A percentile compares a stretch with the other conserved stretches of the same genome.
phyloP scores from a whole-genome alignment of 1,140 invertebrate genomes.

The Wasmannia auropunctata region DNA sequence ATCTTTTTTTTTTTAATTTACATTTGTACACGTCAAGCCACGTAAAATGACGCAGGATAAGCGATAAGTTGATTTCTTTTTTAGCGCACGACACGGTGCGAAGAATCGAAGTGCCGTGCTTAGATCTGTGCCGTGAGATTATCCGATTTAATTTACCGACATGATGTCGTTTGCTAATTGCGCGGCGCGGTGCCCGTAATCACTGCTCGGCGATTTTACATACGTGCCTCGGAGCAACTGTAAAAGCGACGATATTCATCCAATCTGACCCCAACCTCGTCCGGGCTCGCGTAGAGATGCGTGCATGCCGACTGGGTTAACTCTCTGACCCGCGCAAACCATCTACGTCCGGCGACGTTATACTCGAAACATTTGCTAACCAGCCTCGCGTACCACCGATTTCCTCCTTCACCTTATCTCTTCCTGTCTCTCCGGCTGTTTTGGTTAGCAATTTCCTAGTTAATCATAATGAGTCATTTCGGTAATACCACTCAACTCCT shows the following conservation, averaged over 20 bases:
- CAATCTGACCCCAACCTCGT: constrained; percentile 57
- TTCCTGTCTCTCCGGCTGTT: constrained; percentile 23
- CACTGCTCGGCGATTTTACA: constrained; percentile 56
- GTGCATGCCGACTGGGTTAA: constrained; percentile 69
- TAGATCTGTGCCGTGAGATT: constrained; percentile 8
- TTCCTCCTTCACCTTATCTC: constrained; percentile 13
- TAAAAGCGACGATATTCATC: constrained; percentile 68
- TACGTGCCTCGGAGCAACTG: constrained; percentile 47
- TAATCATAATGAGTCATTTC: constrained; percentile 33
- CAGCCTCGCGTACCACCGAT: constrained; percentile 20
- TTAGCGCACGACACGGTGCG: neutral
- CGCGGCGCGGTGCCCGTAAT: constrained; percentile 35
- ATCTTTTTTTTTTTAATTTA: neutral
- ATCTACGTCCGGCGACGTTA: constrained; percentile 61
- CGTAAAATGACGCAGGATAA: neutral
- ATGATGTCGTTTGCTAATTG: constrained; percentile 63
- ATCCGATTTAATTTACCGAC: constrained; percentile 40
- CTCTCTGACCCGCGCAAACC: constrained; percentile 70
- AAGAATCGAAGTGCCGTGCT: neutral
- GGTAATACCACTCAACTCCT: neutral
- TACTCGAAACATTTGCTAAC: constrained; percentile 63
- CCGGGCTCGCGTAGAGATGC: constrained; percentile 60
- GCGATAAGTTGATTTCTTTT: constrained; percentile 5
- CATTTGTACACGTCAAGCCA: neutral
- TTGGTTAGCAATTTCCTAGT: constrained; percentile 35